Percentiles rank a stretch among this genome's conserved stretches.
Evolutionary conservation across 2,888 invertebrate genomes (phyloP).

Genomic region (Cryptocephalus primarius): DNA sequence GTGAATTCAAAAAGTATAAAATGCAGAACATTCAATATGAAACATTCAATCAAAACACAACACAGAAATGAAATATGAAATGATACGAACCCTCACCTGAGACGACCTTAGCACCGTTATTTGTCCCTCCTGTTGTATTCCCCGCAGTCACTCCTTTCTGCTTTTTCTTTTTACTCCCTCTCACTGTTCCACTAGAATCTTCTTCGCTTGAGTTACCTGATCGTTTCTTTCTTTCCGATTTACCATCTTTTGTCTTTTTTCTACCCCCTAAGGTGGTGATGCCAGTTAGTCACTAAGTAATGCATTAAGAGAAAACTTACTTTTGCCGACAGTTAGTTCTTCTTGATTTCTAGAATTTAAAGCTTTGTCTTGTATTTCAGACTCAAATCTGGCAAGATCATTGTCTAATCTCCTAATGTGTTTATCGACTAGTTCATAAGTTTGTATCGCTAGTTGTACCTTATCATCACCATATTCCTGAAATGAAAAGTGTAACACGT

Average conservation of each 20-base stretch:
- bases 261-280: constrained; percentile 45
- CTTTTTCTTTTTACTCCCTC: constrained; percentile 44
- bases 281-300: not conserved
- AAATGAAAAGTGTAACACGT: constrained; percentile 7
- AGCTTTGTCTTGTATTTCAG: constrained; percentile 92
- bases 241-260: constrained; percentile 55
- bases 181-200: constrained; percentile 35
- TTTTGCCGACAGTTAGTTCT: constrained; percentile 50
- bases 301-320: constrained; percentile 30
- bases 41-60: not conserved
- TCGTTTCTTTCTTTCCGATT: constrained; percentile 49
- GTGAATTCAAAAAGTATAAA: too few species aligned
- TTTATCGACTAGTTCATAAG: constrained; percentile 96
- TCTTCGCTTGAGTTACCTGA: constrained; percentile 40
- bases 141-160: constrained; percentile 40
- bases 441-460: constrained; percentile 94
- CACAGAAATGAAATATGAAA: constrained; percentile 10
- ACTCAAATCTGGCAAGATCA: constrained; percentile 91
- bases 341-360: constrained; percentile 62
- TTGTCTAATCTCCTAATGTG: constrained; percentile 93
- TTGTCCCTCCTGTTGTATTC: constrained; percentile 26
- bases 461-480: constrained; percentile 92
- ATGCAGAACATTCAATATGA: too few species aligned
- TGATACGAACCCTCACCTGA: constrained; percentile 38
- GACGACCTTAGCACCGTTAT: constrained; percentile 31